A percentile compares a stretch with the other conserved stretches of the same genome.
Evolutionary conservation across 30 jellyfish, hydroid and myxozoan species (phyloP).

Genomic region (Rhopilema esculentum): DNA sequence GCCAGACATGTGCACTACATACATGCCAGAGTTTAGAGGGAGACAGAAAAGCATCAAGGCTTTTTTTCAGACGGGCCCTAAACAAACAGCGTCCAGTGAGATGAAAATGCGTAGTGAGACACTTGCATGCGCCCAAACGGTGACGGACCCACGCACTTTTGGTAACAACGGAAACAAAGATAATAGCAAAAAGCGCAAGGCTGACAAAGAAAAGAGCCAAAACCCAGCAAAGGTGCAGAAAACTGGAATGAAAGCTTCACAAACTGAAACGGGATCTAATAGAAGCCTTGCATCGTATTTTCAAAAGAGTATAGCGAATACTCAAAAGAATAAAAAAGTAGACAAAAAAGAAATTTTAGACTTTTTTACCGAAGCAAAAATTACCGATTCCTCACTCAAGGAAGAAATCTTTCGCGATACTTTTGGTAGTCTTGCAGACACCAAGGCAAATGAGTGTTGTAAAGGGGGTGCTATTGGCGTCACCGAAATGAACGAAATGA

Average conservation of each 20-base stretch:
- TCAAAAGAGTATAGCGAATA: slow-evolving; percentile 3
- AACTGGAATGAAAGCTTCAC: neutral
- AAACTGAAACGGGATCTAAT: neutral
- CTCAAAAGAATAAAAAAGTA: neutral
- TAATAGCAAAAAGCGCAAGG: slow-evolving; percentile 41
- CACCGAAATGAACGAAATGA: too few species aligned
- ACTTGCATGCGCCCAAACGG: neutral
- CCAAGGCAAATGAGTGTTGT: too few species aligned
- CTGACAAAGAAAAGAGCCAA: neutral
- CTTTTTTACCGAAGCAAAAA: slow-evolving; percentile 20
- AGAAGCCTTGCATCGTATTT: slow-evolving; percentile 34
- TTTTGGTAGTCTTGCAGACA: too few species aligned
- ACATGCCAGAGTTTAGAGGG: slow-evolving; percentile 93
- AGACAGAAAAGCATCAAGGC: slow-evolving; percentile 81
- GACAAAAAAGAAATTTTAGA: neutral
- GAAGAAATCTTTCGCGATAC: slow-evolving; percentile 16
- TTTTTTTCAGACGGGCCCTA: slow-evolving; percentile 29
- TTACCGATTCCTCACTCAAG: slow-evolving; percentile 10
- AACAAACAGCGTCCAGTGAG: neutral
- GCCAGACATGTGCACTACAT: slow-evolving; percentile 84
- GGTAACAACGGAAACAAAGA: neutral
- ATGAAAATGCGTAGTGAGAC: neutral
- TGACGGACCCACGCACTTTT: neutral
- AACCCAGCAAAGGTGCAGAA: slow-evolving; percentile 25
- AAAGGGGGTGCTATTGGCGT: too few species aligned